Evolutionary conservation across 2,797 vertebrate species (phyloP).

Genomic region (Holocentrus rufus): DNA sequence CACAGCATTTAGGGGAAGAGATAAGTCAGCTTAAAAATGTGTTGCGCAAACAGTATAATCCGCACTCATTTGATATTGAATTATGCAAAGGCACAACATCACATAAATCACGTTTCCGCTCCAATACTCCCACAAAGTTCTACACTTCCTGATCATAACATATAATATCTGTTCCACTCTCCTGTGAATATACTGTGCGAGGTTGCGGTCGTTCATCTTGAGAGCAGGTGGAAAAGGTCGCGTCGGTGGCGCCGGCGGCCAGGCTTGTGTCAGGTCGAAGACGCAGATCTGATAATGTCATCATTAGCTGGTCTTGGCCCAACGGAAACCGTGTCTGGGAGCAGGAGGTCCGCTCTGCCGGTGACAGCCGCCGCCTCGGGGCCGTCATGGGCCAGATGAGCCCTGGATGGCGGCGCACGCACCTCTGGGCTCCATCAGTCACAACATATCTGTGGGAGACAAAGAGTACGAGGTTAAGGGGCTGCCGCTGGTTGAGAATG

Average conservation of each 20-base stretch:
- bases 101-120: conserved; percentile 32
- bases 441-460: conserved; percentile 33
- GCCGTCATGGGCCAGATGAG: conserved; percentile 67
- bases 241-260: conserved; percentile 58
- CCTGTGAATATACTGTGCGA: conserved; percentile 55
- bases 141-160: conserved; percentile 52
- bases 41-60: background rate
- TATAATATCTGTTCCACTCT: conserved; percentile 44
- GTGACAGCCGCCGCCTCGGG: conserved; percentile 66
- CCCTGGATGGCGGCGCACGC: conserved; percentile 53
- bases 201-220: conserved; percentile 65
- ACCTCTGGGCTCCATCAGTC: conserved; percentile 59
- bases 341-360: conserved; percentile 63
- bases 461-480: conserved; percentile 18
- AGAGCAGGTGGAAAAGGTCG: conserved; percentile 72
- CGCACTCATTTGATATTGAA: conserved; percentile 2
- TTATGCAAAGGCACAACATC: background rate
- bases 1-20: background rate
- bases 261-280: conserved; percentile 63
- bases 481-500: conserved; percentile 26
- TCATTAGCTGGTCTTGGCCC: conserved; percentile 69
- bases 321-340: conserved; percentile 56
- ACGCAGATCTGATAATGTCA: conserved; percentile 77
- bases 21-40: conserved; percentile 6
- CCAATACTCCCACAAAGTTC: conserved; percentile 35